These are phyloP conservation scores for Mus caroli DNA, from an alignment of 2,797 vertebrate species.

Conservation along the genomic window DNA sequence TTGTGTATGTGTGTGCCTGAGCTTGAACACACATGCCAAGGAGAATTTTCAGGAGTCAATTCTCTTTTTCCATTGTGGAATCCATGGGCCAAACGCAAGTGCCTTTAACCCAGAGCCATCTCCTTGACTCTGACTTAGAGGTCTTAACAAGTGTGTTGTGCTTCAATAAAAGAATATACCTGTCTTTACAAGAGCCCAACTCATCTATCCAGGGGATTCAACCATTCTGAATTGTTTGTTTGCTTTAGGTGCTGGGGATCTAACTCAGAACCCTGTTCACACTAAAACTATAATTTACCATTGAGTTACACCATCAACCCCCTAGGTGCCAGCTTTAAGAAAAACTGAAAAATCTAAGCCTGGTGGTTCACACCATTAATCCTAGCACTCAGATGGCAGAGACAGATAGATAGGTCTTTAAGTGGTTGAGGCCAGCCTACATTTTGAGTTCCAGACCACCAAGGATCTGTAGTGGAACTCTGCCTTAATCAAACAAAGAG, in stretches of 20 bases:
- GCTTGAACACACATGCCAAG: background rate
- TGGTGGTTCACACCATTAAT: background rate
- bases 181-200: background rate
- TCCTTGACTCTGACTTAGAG: background rate
- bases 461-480: background rate
- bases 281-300: background rate
- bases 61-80: background rate
- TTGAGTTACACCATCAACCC: background rate
- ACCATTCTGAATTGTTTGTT: background rate
- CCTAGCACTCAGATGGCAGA: background rate
- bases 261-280: background rate
- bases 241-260: background rate
- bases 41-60: background rate
- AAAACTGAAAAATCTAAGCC: background rate
- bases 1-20: too few species aligned
- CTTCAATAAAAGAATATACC: constrained; percentile 1
- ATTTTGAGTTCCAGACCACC: background rate
- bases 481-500: background rate
- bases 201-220: background rate
- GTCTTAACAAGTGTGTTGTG: background rate
- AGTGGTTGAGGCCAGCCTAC: background rate
- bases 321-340: background rate
- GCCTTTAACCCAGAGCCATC: background rate
- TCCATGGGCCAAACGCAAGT: background rate
- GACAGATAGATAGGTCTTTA: background rate